A percentile compares a stretch with the other conserved stretches of the same genome.
These are phyloP conservation scores for Hyla sarda DNA, from an alignment of 2,113 vertebrate genomes.

Conservation along the genomic window DNA sequence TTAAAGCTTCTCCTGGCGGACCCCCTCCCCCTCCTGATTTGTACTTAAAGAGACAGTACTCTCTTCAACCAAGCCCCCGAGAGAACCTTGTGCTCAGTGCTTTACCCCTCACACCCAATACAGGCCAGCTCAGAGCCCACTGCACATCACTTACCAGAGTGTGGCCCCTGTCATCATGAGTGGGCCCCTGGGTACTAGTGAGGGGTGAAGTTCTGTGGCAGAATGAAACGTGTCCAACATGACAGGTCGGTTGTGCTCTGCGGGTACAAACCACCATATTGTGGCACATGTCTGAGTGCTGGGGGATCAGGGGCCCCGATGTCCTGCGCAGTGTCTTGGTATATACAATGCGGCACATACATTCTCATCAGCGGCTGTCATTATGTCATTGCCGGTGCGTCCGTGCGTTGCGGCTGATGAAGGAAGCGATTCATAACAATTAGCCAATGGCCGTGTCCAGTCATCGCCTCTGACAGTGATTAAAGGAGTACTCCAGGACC, in stretches of 20 bases:
- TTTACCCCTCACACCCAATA: not conserved
- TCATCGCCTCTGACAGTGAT: conserved; percentile 22
- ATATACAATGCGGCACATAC: not conserved
- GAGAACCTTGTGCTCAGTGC: not conserved
- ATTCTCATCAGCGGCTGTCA: conserved; percentile 23
- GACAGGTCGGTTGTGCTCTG: too few relatives aligned
- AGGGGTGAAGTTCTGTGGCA: too few relatives aligned
- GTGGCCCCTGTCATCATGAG: too few relatives aligned
- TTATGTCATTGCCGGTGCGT: not conserved
- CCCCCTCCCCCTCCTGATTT: not conserved
- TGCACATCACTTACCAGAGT: too few relatives aligned
- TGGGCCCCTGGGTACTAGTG: too few relatives aligned
- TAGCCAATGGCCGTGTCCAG: not conserved
- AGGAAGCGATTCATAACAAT: conserved; percentile 39
- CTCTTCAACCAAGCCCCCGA: not conserved
- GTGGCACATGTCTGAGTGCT: too few relatives aligned
- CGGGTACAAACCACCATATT: too few relatives aligned
- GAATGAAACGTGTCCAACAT: too few relatives aligned
- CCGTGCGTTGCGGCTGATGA: not conserved
- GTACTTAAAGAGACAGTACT: conserved; percentile 40
- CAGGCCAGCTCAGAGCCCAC: too few relatives aligned
- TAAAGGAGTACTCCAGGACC: too few relatives aligned
- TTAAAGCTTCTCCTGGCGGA: not conserved
- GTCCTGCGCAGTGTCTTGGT: too few relatives aligned
- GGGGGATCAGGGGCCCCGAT: too few relatives aligned